phyloP scores from a whole-genome alignment of 2,797 vertebrate species.

The Erpetoichthys calabaricus region DNA sequence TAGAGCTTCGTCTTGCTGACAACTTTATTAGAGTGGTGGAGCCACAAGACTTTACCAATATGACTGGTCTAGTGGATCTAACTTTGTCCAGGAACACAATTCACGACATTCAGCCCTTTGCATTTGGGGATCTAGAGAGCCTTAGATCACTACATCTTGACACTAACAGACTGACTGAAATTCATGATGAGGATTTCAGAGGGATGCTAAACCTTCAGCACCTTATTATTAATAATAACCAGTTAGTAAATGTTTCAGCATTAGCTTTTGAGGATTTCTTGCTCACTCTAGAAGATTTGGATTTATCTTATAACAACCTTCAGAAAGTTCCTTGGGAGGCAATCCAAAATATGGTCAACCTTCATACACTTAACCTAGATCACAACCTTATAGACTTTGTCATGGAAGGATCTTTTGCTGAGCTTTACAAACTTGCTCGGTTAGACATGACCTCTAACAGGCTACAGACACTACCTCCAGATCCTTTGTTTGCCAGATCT shows the following conservation, averaged over 20 bases:
- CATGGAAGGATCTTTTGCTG: conserved; percentile 69
- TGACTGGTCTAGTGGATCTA: conserved; percentile 75
- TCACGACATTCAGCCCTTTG: conserved; percentile 59
- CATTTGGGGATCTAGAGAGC: conserved; percentile 77
- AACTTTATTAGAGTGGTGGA: conserved; percentile 79
- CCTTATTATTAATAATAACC: conserved; percentile 81
- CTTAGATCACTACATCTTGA: conserved; percentile 78
- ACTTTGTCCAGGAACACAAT: conserved; percentile 83
- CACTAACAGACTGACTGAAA: conserved; percentile 61
- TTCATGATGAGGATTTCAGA: conserved; percentile 62
- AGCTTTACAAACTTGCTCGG: conserved; percentile 75
- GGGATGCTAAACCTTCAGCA: conserved; percentile 79
- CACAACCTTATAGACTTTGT: conserved; percentile 81
- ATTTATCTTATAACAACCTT: conserved; percentile 85
- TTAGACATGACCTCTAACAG: conserved; percentile 88
- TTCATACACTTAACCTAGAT: conserved; percentile 80
- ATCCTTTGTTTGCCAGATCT: conserved; percentile 70
- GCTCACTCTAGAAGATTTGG: conserved; percentile 71
- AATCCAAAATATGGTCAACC: conserved; percentile 74
- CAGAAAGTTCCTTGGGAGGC: conserved; percentile 74
- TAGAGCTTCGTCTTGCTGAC: conserved; percentile 78
- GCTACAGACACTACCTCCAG: conserved; percentile 72
- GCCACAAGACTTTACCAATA: conserved; percentile 73
- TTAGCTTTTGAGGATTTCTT: conserved; percentile 80
- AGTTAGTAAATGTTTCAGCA: conserved; percentile 57